phyloP scores from a whole-genome alignment of 2,113 vertebrate species.

The Ahaetulla prasina region DNA sequence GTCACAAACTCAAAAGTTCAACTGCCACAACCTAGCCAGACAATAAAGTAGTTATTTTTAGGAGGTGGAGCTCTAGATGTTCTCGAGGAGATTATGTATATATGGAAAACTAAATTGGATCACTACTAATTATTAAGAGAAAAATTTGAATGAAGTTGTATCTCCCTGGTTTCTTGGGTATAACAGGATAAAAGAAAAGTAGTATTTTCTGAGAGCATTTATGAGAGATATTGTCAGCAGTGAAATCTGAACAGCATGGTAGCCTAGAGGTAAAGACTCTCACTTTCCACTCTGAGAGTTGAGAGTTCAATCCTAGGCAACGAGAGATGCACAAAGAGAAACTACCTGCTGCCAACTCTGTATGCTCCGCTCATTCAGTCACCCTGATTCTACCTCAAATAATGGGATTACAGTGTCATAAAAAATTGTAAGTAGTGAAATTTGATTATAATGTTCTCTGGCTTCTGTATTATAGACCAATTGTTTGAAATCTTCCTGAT shows the following conservation, averaged over 20 bases:
- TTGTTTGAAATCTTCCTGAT: not conserved
- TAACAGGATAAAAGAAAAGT: not conserved
- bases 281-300: not conserved
- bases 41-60: not conserved
- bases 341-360: not conserved
- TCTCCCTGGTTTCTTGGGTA: not conserved
- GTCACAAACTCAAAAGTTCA: not conserved
- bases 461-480: not conserved
- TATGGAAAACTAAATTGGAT: not conserved
- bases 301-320: not conserved
- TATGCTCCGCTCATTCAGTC: not conserved
- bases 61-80: not conserved
- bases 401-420: not conserved
- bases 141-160: not conserved
- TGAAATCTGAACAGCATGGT: not conserved
- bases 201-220: not conserved
- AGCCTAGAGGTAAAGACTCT: not conserved
- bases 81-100: not conserved
- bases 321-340: not conserved
- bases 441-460: not conserved
- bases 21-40: not conserved
- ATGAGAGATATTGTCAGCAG: not conserved
- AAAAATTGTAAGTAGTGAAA: not conserved
- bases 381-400: not conserved
- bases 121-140: not conserved